phyloP scores from a whole-genome alignment of 2,113 vertebrate genomes.

The Cavia porcellus region DNA sequence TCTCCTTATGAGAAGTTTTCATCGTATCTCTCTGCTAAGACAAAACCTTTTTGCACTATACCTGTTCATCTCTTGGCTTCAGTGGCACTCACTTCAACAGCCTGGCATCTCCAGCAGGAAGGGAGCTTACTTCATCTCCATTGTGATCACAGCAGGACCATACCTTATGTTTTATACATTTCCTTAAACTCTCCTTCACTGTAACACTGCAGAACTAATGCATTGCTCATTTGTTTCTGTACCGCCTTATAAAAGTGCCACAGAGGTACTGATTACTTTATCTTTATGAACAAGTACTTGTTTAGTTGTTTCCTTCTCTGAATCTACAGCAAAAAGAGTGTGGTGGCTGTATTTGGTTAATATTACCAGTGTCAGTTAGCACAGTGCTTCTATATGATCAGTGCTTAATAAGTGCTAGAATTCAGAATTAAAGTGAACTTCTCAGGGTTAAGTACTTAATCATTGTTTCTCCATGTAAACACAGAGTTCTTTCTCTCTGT shows the following conservation, averaged over 20 bases:
- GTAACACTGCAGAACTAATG: background rate
- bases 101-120: no score
- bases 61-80: background rate
- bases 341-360: background rate
- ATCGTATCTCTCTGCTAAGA: background rate
- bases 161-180: background rate
- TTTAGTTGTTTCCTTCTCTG: background rate
- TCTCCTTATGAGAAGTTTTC: background rate
- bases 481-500: background rate
- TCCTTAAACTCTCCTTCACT: background rate
- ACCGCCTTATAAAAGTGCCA: background rate
- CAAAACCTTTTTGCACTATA: background rate
- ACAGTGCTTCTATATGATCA: background rate
- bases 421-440: background rate
- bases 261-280: background rate
- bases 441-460: background rate
- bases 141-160: background rate
- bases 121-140: background rate
- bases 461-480: background rate
- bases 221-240: background rate
- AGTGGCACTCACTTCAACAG: background rate
- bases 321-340: background rate
- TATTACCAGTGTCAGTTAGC: background rate
- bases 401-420: background rate
- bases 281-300: background rate